A percentile compares a stretch with the other conserved stretches of the same genome.
These are phyloP conservation scores for Bombus huntii DNA, from an alignment of 1,140 invertebrate genomes.

Conservation along the genomic window DNA sequence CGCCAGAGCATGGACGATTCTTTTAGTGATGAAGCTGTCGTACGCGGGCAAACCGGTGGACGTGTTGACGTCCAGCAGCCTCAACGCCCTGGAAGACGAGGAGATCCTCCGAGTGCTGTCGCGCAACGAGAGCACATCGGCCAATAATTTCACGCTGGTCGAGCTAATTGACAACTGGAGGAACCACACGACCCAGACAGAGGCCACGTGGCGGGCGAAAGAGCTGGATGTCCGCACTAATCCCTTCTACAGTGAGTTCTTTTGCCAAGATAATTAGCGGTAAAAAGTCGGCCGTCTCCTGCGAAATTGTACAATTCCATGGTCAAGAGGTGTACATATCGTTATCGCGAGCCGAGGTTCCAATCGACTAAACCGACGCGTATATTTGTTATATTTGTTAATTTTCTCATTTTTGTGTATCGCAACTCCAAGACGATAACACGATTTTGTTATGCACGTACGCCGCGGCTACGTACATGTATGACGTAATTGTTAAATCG, in stretches of 20 bases:
- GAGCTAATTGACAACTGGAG: constrained; percentile 47
- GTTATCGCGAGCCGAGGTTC: background rate
- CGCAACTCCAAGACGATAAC: no score
- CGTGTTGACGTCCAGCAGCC: constrained; percentile 41
- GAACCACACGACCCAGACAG: constrained; percentile 44
- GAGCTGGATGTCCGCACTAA: constrained; percentile 33
- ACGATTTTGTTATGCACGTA: no score
- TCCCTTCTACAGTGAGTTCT: constrained; percentile 57
- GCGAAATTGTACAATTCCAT: background rate
- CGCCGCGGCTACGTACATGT: no score
- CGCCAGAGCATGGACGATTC: constrained; percentile 33
- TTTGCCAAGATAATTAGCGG: background rate
- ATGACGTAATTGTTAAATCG: no score
- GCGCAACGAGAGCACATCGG: constrained; percentile 45
- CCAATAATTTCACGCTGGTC: constrained; percentile 60
- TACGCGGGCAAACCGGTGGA: constrained; percentile 57
- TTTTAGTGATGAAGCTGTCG: constrained; percentile 30
- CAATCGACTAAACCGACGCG: no score
- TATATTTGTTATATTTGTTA: no score
- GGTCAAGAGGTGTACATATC: background rate
- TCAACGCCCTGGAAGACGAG: constrained; percentile 53
- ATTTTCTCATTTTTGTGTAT: no score
- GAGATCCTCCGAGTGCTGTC: constrained; percentile 53
- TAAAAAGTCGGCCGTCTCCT: background rate
- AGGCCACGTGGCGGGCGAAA: background rate